Percentiles rank a stretch among this genome's conserved stretches.
These are phyloP conservation scores for Tapirus terrestris DNA, from an alignment of 2,113 vertebrate species.

Conservation along the genomic window DNA sequence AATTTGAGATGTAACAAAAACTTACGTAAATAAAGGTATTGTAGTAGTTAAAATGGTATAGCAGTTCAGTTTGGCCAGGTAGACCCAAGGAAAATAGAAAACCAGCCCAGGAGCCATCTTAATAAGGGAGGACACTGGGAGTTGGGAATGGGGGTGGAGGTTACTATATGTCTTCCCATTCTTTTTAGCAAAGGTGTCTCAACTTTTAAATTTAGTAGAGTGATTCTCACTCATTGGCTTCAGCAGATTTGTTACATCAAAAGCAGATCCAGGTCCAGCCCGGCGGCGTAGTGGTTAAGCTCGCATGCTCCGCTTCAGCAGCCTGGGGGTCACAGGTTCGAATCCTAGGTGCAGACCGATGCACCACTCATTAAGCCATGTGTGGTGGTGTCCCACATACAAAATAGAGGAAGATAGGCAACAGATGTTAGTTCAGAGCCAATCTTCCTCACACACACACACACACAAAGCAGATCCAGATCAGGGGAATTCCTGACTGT, in stretches of 20 bases:
- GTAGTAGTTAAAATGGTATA: background rate
- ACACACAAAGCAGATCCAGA: background rate
- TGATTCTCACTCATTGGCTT: background rate
- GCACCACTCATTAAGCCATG: too few species aligned
- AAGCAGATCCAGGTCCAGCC: background rate
- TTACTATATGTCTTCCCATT: background rate
- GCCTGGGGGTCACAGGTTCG: too few species aligned
- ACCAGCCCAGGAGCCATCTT: background rate
- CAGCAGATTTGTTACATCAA: background rate
- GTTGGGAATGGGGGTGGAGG: background rate
- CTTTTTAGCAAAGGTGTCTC: background rate
- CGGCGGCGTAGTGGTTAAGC: too few species aligned
- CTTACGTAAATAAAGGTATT: background rate
- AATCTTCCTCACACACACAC: too few species aligned
- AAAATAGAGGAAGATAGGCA: too few species aligned
- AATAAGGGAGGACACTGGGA: background rate
- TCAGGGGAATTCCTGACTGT: background rate
- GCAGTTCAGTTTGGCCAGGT: background rate
- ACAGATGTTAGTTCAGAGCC: too few species aligned
- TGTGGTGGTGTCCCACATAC: too few species aligned
- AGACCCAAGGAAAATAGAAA: background rate
- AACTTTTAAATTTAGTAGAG: background rate
- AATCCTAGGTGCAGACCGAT: too few species aligned
- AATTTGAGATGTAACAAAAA: conserved; percentile 18
- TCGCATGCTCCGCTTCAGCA: too few species aligned